Conservation (phyloP, 2,888 invertebrate genomes). For the Trachelus iudaicus region DNA sequence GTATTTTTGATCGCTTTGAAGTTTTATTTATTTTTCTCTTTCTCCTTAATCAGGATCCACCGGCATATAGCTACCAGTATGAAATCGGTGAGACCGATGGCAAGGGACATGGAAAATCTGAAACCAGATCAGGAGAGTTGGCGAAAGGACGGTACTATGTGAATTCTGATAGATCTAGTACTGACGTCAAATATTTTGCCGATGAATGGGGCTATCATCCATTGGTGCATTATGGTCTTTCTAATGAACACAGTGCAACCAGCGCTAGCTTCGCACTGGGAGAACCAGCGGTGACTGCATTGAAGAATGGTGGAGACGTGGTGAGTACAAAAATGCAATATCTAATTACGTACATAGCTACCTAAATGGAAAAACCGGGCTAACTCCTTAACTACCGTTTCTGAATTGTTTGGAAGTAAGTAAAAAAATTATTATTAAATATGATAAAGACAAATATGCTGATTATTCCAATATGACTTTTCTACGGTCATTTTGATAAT, state of each 20-base stretch:
- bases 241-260: constrained; percentile 67
- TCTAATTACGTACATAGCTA: too few species aligned
- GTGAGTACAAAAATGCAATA: too few species aligned
- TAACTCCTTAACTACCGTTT: too few species aligned
- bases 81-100: constrained; percentile 39
- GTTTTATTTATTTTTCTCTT: too few species aligned
- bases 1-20: too few species aligned
- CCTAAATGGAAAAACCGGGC: too few species aligned
- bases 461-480: too few species aligned
- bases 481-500: too few species aligned
- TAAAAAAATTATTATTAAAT: too few species aligned
- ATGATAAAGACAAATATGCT: too few species aligned
- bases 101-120: constrained; percentile 42
- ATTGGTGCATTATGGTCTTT: constrained; percentile 69
- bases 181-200: constrained; percentile 71
- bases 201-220: constrained; percentile 76
- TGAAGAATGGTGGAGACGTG: constrained; percentile 42
- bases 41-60: constrained; percentile 32
- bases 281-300: constrained; percentile 69
- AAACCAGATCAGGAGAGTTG: constrained; percentile 35
- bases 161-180: constrained; percentile 42
- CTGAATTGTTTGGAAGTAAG: too few species aligned
- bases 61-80: constrained; percentile 46
- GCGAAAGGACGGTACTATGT: constrained; percentile 49
- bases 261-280: constrained; percentile 70